phyloP scores from a whole-genome alignment of 2,888 invertebrate genomes.

The Siphonodentalium dalli region DNA sequence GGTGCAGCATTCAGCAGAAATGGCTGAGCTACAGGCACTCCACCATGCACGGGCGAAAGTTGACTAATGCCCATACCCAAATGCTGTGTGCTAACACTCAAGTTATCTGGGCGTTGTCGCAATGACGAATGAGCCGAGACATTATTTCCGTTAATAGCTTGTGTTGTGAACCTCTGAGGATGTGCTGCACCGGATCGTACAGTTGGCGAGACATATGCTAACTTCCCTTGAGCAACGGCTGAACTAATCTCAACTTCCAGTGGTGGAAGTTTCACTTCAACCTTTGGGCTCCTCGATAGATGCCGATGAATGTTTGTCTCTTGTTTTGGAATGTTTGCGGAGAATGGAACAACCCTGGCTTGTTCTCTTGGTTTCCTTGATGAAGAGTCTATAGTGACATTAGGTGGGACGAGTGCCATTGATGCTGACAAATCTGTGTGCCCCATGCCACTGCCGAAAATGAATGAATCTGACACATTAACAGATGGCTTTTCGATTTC shows the following conservation, averaged over 20 bases:
- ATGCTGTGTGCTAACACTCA: constrained; percentile 38
- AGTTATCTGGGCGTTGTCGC: constrained; percentile 34
- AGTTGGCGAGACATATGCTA: constrained; percentile 56
- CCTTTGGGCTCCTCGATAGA: too few relatives aligned
- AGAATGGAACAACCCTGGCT: constrained; percentile 41
- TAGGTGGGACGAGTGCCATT: constrained; percentile 34
- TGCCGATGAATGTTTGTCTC: too few relatives aligned
- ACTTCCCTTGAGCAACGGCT: constrained; percentile 52
- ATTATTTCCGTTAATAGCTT: constrained; percentile 33
- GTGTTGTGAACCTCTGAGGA: constrained; percentile 26
- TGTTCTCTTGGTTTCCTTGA: constrained; percentile 35
- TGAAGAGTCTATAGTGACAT: constrained; percentile 26
- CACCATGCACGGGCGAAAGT: constrained; percentile 50
- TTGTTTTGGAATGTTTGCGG: constrained; percentile 38
- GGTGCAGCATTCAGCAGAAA: constrained; percentile 50
- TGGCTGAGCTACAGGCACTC: constrained; percentile 48
- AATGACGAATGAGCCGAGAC: constrained; percentile 32
- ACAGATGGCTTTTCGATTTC: constrained; percentile 35
- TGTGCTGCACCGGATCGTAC: constrained; percentile 41
- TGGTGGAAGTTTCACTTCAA: constrained; percentile 40
- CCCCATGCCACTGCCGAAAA: constrained; percentile 16
- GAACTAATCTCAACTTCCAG: constrained; percentile 48
- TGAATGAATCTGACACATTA: constrained; percentile 22
- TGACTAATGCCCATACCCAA: constrained; percentile 40
- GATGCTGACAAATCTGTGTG: constrained; percentile 17